Evolutionary conservation across 2,113 vertebrate species (phyloP).

Genomic region (Oryzias celebensis): DNA sequence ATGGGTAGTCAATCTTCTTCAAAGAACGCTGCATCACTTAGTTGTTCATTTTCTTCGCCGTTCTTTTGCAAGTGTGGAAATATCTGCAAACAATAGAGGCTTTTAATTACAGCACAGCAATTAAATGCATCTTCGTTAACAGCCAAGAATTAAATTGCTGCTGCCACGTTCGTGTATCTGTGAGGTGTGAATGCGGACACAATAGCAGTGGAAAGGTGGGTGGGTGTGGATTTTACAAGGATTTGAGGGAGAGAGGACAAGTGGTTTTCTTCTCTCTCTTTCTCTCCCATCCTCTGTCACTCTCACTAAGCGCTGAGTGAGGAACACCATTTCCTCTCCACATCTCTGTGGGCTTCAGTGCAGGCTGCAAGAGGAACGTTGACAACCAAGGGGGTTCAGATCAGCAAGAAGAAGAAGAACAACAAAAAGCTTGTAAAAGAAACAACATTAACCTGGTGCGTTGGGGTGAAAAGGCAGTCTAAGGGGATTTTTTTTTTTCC

Average conservation of each 20-base stretch:
- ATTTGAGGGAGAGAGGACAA: slow-evolving; percentile 37
- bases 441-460: not conserved
- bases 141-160: slow-evolving; percentile 18
- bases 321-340: slow-evolving; percentile 31
- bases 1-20: no score
- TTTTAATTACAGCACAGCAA: slow-evolving; percentile 17
- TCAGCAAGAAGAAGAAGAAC: slow-evolving; percentile 1
- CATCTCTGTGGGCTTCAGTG: slow-evolving; percentile 14
- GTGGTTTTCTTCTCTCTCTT: slow-evolving; percentile 31
- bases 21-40: not conserved
- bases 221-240: slow-evolving; percentile 31
- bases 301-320: slow-evolving; percentile 44
- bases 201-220: slow-evolving; percentile 25
- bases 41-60: not conserved
- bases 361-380: slow-evolving; percentile 14
- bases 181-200: not conserved
- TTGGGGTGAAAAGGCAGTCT: slow-evolving; percentile 8
- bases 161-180: slow-evolving; percentile 6
- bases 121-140: not conserved
- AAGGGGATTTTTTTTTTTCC: slow-evolving; percentile 15
- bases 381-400: not conserved
- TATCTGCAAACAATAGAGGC: slow-evolving; percentile 13
- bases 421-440: not conserved
- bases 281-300: slow-evolving; percentile 39
- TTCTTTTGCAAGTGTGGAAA: not conserved